phyloP scores from a whole-genome alignment of 2,113 vertebrate species.

The Crocuta crocuta region DNA sequence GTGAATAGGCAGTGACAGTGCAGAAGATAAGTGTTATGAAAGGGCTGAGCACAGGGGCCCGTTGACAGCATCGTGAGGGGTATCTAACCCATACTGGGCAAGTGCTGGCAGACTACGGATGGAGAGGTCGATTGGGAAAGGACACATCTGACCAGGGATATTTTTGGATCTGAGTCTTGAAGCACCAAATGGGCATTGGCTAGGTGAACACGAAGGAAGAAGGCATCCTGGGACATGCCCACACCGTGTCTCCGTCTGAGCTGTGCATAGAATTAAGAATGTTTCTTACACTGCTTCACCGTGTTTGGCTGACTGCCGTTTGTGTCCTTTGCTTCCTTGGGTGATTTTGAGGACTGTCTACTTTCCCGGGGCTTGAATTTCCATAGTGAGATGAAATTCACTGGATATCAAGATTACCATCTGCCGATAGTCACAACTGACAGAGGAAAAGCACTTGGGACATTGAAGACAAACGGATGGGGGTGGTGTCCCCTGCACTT shows the following conservation, averaged over 20 bases:
- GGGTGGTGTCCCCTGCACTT: neutral
- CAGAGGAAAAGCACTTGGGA: neutral
- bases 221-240: neutral
- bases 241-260: neutral
- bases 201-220: neutral
- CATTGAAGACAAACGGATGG: neutral
- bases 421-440: neutral
- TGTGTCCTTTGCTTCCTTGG: neutral
- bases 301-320: neutral
- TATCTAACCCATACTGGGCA: neutral
- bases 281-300: neutral
- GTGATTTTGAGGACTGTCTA: neutral
- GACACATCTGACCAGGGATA: neutral
- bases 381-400: neutral
- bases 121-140: neutral
- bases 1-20: neutral
- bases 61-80: neutral
- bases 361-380: constrained; percentile 27
- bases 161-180: constrained; percentile 26
- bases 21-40: neutral
- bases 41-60: neutral
- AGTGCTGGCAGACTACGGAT: neutral
- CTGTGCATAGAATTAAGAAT: neutral
- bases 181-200: neutral
- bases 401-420: neutral